phyloP scores from a whole-genome alignment of 2,113 vertebrate species.

The Siphamia tubifer region DNA sequence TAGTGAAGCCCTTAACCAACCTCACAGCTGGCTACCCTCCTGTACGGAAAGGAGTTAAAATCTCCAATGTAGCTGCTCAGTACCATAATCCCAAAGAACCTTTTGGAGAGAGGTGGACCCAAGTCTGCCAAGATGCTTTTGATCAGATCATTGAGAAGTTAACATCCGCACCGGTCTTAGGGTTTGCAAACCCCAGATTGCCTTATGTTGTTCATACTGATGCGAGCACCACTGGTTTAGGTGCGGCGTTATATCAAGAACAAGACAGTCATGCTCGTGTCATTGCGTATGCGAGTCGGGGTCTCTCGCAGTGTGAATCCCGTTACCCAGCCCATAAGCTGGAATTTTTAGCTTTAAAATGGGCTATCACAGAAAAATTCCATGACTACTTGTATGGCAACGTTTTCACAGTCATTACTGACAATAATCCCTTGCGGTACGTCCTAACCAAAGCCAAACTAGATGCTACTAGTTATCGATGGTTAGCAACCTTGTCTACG shows the following conservation, averaged over 20 bases:
- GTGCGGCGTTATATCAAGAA: not conserved
- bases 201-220: not conserved
- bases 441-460: not conserved
- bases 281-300: too few species aligned
- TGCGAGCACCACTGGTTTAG: not conserved
- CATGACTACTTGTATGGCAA: not conserved
- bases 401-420: not conserved
- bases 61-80: not conserved
- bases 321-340: too few species aligned
- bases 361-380: not conserved
- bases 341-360: not conserved
- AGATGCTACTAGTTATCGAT: not conserved
- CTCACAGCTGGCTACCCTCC: not conserved
- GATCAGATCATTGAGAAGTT: not conserved
- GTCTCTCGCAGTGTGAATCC: too few species aligned
- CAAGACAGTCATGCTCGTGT: too few species aligned
- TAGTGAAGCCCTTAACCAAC: too few species aligned
- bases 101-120: not conserved
- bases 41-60: not conserved
- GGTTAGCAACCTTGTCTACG: not conserved
- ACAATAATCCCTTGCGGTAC: not conserved
- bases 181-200: not conserved
- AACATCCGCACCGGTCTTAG: not conserved
- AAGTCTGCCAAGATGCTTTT: not conserved
- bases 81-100: not conserved